Evolutionary conservation across 2,888 invertebrate genomes (phyloP), one percentile per base, ranked within the genome.

Genomic region (Helicoverpa assulta): DNA sequence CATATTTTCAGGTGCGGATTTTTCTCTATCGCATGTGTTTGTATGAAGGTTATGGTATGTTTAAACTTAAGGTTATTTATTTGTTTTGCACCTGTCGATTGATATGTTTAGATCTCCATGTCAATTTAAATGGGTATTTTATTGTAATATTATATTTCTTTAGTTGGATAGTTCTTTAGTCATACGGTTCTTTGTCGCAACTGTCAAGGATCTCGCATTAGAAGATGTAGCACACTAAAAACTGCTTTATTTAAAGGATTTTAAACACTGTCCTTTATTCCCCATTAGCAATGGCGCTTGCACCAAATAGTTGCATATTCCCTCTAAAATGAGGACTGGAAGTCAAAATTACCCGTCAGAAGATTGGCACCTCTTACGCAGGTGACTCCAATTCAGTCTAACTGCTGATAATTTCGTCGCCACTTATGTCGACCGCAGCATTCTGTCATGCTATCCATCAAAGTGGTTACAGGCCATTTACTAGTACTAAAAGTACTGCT

Each of bases 381-480:
- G 26, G 2, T 19, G 16, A 53, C 68, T 18, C 0, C n/a, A 43
- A 21, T 21, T 16, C 68, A 75, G 75, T 75, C 26, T 37, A 62
- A 55, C 10, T 29, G n/a, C 58, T 43, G 21, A 19, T 67, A 52
- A 43, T 37, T 76, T 59, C 16, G 43, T 55, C 50, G 33, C 54
- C 54, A 68, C 55, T 69, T 76, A 68, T 33, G n/a, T 21, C 58
- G 33, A 58, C 71, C 76, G 70, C 33, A 59, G 76, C 69, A 76
- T 51, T 76, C 26, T 19, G 33, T 19, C 66, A 29, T 47, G 50
- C 33, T 54, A 53, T 50, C 40, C 16, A 54, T 54, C 12, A 54
- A 47, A 50, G 40, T 52, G 18, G 40, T 40, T 52, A 40, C 43
- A 37, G 21, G 53, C 8, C 26, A 43, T 60, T 47, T 33, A 55